A percentile compares a stretch with the other conserved stretches of the same genome.
Evolutionary conservation across 2,113 vertebrate species (phyloP).

Genomic region (Sisor rabdophorus): DNA sequence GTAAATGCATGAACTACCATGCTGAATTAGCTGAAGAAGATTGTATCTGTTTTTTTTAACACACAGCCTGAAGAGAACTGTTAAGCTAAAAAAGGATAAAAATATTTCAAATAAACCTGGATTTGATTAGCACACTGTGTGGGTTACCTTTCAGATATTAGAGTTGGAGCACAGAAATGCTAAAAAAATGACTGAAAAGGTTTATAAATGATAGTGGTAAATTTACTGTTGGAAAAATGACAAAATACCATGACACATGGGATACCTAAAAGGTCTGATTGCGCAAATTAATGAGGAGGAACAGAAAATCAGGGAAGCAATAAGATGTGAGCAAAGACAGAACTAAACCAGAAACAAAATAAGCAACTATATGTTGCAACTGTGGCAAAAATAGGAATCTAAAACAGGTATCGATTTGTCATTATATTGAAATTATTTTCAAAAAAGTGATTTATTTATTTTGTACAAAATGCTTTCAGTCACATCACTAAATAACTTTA

Average conservation of each 20-base stretch:
- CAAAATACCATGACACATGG: background rate
- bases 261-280: background rate
- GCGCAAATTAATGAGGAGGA: background rate
- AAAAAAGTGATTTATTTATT: too few relatives aligned
- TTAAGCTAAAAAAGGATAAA: too few relatives aligned
- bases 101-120: background rate
- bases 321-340: background rate
- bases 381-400: background rate
- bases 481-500: too few relatives aligned
- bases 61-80: background rate
- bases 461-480: too few relatives aligned
- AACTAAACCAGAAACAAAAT: background rate
- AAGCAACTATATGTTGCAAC: background rate
- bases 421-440: too few relatives aligned
- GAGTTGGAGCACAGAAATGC: background rate
- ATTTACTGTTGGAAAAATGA: background rate
- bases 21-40: background rate
- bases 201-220: background rate
- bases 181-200: background rate
- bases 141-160: background rate
- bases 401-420: background rate
- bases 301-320: conserved; percentile 6
- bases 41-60: background rate
- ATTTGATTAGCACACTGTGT: background rate
- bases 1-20: background rate